A percentile compares a stretch with the other conserved stretches of the same genome.
phyloP scores from a whole-genome alignment of 2,888 invertebrate genomes.

The Cistogaster globosa region DNA sequence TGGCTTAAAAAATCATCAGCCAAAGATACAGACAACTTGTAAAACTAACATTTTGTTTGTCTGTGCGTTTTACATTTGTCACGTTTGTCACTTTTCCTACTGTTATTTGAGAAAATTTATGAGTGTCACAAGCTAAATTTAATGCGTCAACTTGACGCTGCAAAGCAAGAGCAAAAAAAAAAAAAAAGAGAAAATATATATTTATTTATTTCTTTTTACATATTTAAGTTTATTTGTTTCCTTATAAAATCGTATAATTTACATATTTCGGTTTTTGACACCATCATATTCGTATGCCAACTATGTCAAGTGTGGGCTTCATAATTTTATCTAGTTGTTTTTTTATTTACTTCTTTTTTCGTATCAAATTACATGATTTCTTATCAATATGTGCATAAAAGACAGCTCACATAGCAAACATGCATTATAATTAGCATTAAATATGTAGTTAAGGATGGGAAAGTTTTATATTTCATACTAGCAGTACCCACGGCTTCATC shows the following conservation, averaged over 20 bases:
- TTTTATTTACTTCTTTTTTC: conserved; percentile 4
- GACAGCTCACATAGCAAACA: conserved; percentile 13
- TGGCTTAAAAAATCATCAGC: conserved; percentile 8
- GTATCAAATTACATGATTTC: conserved; percentile 30
- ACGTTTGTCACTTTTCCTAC: conserved; percentile 66
- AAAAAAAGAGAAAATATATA: conserved; percentile 9
- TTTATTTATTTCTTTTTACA: not conserved
- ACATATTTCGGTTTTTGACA: conserved; percentile 36
- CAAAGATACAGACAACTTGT: conserved; percentile 22
- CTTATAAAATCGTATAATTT: too few species aligned
- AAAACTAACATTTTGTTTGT: not conserved
- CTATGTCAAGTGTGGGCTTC: conserved; percentile 21
- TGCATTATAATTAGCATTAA: conserved; percentile 42
- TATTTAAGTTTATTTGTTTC: not conserved
- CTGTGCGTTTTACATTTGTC: conserved; percentile 51
- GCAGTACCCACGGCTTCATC: too few species aligned
- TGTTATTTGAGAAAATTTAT: conserved; percentile 53
- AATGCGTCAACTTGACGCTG: conserved; percentile 68
- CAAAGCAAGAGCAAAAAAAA: conserved; percentile 13
- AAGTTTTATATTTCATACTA: not conserved
- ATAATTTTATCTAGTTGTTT: not conserved
- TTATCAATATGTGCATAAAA: conserved; percentile 1
- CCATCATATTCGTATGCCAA: conserved; percentile 31
- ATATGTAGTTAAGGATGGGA: not conserved
- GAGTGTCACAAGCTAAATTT: conserved; percentile 48